Conservation (phyloP, 2,113 vertebrate species). For the Ammodramus savannarum region DNA sequence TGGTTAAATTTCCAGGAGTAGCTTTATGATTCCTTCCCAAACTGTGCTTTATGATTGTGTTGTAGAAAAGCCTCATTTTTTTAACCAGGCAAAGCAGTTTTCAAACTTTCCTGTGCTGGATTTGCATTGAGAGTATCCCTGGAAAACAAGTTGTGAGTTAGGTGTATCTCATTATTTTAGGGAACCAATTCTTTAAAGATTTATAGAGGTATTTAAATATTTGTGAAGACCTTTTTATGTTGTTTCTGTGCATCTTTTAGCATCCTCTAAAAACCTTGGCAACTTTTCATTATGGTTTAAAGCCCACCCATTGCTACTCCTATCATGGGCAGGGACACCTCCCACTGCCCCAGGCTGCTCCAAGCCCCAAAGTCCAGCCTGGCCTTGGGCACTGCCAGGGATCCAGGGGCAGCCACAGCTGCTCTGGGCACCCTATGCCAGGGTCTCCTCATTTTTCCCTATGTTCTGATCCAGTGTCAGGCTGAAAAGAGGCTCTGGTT, state of each 20-base stretch:
- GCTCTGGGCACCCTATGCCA: background rate
- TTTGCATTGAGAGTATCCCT: background rate
- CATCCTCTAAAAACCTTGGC: background rate
- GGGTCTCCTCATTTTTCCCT: background rate
- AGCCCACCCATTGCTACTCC: too few relatives aligned
- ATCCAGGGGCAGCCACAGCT: background rate
- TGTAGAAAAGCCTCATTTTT: background rate
- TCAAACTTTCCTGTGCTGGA: background rate
- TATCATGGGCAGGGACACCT: background rate
- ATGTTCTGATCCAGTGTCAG: background rate
- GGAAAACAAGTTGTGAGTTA: background rate
- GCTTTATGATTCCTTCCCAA: background rate
- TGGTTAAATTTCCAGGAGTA: background rate
- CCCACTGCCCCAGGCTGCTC: accelerated
- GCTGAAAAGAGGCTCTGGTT: background rate
- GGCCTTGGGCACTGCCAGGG: background rate
- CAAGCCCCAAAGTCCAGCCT: accelerated
- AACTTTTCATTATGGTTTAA: too few relatives aligned
- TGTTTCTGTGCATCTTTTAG: background rate
- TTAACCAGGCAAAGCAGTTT: background rate
- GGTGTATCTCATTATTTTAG: background rate
- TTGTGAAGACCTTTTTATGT: background rate
- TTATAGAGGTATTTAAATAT: background rate
- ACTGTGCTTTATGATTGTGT: background rate
- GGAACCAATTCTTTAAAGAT: background rate